A percentile compares a stretch with the other conserved stretches of the same genome.
Evolutionary conservation across 2,888 invertebrate genomes (phyloP).

Genomic region (Amphipoea oculea): DNA sequence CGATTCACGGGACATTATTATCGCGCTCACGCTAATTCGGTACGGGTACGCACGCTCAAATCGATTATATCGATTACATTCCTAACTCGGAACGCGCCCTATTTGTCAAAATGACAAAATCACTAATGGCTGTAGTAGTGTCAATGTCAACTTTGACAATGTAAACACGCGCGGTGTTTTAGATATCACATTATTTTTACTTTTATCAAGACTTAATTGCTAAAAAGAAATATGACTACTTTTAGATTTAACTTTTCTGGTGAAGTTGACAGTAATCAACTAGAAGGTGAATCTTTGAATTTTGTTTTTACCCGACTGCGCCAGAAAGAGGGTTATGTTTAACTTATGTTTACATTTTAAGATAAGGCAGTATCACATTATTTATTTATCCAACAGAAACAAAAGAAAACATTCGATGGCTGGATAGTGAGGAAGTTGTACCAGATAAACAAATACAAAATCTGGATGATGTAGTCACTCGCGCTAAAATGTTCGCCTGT

Average conservation of each 20-base stretch:
- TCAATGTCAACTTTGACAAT: background rate
- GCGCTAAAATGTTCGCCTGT: slow-evolving; percentile 84
- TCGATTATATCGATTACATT: too few relatives aligned
- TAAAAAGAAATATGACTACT: slow-evolving; percentile 63
- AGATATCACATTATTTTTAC: background rate
- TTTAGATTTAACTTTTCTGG: slow-evolving; percentile 83
- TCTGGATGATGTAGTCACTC: slow-evolving; percentile 76
- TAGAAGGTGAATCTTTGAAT: slow-evolving; percentile 55
- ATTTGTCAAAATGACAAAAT: too few relatives aligned
- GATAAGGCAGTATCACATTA: background rate
- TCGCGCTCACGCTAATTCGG: too few relatives aligned
- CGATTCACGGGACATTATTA: too few relatives aligned
- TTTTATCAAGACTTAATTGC: background rate
- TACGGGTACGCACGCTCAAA: too few relatives aligned
- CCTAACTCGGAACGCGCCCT: too few relatives aligned
- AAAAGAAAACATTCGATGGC: slow-evolving; percentile 74
- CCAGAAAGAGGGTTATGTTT: background rate
- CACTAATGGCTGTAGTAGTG: background rate
- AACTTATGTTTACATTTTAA: background rate
- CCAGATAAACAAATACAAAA: slow-evolving; percentile 76
- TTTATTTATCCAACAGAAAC: slow-evolving; percentile 34
- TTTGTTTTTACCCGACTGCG: background rate
- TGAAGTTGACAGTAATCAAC: slow-evolving; percentile 52
- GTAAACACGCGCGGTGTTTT: background rate
- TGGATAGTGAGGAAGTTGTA: slow-evolving; percentile 79